Conservation (phyloP, 23 tunicate genomes). For the Halocynthia roretzi region DNA sequence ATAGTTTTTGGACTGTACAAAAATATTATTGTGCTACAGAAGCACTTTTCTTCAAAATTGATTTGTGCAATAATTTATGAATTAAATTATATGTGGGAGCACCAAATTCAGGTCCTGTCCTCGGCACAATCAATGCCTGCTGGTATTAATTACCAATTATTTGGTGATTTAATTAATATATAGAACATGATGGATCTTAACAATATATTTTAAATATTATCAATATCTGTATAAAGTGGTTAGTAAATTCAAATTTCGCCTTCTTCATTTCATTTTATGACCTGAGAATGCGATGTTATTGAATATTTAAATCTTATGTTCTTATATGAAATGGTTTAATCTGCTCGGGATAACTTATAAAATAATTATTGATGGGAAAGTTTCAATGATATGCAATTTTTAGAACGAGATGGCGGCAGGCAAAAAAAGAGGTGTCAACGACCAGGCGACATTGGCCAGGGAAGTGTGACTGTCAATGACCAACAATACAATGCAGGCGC, state of each 20-base stretch:
- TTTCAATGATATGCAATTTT: neutral
- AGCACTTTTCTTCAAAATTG: no score
- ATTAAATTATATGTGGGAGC: no score
- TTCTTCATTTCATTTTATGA: neutral
- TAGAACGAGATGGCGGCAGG: neutral
- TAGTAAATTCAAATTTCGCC: neutral
- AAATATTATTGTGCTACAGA: no score
- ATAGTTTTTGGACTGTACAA: no score
- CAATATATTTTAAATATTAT: neutral
- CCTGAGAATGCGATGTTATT: neutral
- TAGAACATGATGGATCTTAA: neutral
- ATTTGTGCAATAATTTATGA: no score
- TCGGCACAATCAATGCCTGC: no score
- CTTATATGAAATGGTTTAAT: no score
- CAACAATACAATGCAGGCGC: constrained; percentile 3
- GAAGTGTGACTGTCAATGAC: neutral
- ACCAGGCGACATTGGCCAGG: neutral
- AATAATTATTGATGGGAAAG: no score
- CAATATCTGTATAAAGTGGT: neutral
- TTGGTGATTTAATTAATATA: neutral
- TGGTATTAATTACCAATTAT: no score
- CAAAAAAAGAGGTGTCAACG: neutral
- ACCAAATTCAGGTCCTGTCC: no score
- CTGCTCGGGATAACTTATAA: neutral
- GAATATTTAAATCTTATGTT: neutral